Evolutionary conservation across 2,113 vertebrate genomes (phyloP).

Genomic region (Leptocoma aspasia): DNA sequence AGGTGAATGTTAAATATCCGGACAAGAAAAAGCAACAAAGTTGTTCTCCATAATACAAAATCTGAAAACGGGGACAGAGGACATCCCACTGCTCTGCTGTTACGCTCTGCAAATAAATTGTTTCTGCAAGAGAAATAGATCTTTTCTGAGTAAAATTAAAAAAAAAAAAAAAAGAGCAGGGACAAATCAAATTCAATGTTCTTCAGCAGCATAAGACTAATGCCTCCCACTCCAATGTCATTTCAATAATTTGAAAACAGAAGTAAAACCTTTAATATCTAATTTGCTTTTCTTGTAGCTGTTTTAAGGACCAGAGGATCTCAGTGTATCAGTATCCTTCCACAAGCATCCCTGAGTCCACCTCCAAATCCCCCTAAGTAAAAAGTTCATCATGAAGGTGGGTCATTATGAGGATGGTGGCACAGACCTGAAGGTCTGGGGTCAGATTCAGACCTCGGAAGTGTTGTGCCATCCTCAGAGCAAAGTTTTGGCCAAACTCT

Average conservation of each 20-base stretch:
- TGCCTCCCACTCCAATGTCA: background rate
- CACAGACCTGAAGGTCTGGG: background rate
- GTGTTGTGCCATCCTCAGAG: background rate
- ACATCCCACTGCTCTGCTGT: background rate
- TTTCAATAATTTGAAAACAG: background rate
- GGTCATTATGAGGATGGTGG: too few species aligned
- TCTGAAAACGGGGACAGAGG: background rate
- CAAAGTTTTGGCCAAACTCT: accelerated
- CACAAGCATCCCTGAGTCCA: background rate
- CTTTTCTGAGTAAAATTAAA: background rate
- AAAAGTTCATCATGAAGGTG: background rate
- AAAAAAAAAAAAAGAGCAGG: background rate
- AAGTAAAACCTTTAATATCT: background rate
- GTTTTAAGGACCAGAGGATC: background rate
- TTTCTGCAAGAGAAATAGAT: background rate
- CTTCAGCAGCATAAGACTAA: background rate
- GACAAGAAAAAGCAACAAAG: background rate
- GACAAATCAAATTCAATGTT: background rate
- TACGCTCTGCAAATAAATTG: background rate
- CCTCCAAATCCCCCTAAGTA: background rate
- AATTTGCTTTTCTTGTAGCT: background rate
- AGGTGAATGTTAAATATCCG: background rate
- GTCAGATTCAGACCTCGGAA: background rate
- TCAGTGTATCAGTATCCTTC: background rate
- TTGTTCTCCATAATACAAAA: background rate